Evolutionary conservation across 2,113 vertebrate genomes (phyloP).

Genomic region (Suricata suricatta): DNA sequence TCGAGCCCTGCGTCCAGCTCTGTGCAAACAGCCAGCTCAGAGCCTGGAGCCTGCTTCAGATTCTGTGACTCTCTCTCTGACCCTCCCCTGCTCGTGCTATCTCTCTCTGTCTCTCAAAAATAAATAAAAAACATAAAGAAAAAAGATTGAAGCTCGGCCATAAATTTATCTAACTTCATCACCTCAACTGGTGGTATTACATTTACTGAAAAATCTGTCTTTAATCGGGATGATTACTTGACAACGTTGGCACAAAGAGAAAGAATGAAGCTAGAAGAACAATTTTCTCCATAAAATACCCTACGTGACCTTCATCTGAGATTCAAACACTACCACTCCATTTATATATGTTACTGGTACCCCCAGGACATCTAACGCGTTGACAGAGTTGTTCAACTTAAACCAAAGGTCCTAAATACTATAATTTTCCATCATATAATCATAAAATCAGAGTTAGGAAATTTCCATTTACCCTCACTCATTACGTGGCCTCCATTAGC

Average conservation of each 20-base stretch:
- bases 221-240: background rate
- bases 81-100: too few relatives aligned
- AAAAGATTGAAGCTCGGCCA: background rate
- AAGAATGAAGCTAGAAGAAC: background rate
- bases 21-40: too few relatives aligned
- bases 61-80: too few relatives aligned
- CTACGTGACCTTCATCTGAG: background rate
- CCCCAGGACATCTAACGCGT: background rate
- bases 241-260: background rate
- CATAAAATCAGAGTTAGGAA: background rate
- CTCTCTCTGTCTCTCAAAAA: too few relatives aligned
- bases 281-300: slow-evolving; percentile 14
- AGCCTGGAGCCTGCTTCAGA: too few relatives aligned
- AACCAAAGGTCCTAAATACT: background rate
- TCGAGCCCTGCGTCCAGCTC: too few relatives aligned
- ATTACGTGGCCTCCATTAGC: background rate
- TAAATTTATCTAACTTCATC: background rate
- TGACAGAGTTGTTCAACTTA: background rate
- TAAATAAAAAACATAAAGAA: too few relatives aligned
- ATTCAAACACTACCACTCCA: background rate
- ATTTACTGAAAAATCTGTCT: background rate
- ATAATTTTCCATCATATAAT: background rate
- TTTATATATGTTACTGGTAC: background rate
- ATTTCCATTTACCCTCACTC: background rate
- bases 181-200: background rate